Evolutionary conservation across 2,797 vertebrate genomes (phyloP).

Genomic region (Sebastes umbrosus): DNA sequence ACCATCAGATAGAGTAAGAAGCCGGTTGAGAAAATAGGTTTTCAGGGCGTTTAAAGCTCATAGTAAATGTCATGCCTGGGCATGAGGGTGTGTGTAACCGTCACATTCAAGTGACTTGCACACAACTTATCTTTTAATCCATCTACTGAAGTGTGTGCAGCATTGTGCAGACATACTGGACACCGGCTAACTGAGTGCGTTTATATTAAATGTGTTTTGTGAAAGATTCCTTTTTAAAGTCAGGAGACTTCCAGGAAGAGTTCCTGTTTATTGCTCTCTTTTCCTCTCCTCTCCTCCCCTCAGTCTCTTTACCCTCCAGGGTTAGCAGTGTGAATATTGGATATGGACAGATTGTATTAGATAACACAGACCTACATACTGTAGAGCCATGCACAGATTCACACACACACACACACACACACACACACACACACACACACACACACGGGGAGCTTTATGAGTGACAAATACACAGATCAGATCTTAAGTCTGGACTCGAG

Average conservation of each 20-base stretch:
- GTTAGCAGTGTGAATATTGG: slow-evolving; percentile 68
- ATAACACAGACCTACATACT: slow-evolving; percentile 69
- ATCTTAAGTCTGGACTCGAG: not conserved
- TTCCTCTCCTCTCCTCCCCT: not conserved
- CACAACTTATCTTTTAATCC: too few relatives aligned
- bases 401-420: not conserved
- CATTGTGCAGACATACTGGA: not conserved
- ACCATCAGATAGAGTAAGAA: not conserved
- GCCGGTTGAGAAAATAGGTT: not conserved
- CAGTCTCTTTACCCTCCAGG: slow-evolving; percentile 36
- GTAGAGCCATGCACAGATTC: slow-evolving; percentile 36
- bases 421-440: slow-evolving; percentile 1
- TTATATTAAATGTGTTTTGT: slow-evolving; percentile 19
- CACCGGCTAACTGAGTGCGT: not conserved
- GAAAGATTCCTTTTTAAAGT: slow-evolving; percentile 27
- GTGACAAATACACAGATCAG: slow-evolving; percentile 8
- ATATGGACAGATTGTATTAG: slow-evolving; percentile 76
- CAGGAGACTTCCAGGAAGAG: slow-evolving; percentile 26
- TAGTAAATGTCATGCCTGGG: not conserved
- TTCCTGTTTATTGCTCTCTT: slow-evolving; percentile 24
- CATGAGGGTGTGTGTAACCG: not conserved
- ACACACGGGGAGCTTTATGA: not conserved
- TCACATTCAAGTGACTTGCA: not conserved
- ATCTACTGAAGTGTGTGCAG: not conserved
- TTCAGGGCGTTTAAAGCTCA: not conserved